These are phyloP conservation scores for Pristionchus exspectatus DNA, from an alignment of 2,888 invertebrate species.

Conservation along the genomic window DNA sequence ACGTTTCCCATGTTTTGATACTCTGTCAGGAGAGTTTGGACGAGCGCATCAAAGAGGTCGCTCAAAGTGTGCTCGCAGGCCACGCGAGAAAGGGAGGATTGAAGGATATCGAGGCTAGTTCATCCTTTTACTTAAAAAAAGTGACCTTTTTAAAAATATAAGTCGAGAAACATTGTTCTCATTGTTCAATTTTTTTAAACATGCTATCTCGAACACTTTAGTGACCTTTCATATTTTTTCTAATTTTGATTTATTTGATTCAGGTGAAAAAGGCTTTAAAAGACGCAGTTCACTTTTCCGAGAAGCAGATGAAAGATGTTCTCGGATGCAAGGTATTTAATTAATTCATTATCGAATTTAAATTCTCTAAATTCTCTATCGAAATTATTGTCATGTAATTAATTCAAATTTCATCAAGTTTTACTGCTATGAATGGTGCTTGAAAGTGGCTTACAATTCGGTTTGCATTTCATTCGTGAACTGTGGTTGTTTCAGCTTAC, in stretches of 20 bases:
- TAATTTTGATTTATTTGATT: no score
- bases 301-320: conserved; percentile 4
- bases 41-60: conserved; percentile 34
- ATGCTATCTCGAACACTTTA: no score
- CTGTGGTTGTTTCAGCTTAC: not conserved
- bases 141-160: no score
- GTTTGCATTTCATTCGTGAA: no score
- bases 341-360: no score
- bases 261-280: conserved; percentile 33
- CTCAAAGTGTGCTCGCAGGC: conserved; percentile 7
- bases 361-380: no score
- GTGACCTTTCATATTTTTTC: no score
- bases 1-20: no score
- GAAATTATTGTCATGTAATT: not conserved
- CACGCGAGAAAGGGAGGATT: conserved; percentile 48
- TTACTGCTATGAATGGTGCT: not conserved
- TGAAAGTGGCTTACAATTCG: no score
- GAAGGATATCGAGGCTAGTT: conserved; percentile 24
- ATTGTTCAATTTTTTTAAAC: not conserved
- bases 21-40: not conserved
- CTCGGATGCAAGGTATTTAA: conserved; percentile 30
- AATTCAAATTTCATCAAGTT: not conserved
- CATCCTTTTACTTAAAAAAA: not conserved
- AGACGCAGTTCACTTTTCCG: not conserved
- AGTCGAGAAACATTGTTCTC: not conserved